A percentile compares a stretch with the other conserved stretches of the same genome.
Evolutionary conservation across 2,888 invertebrate species (phyloP).

Genomic region (Apeira syringaria): DNA sequence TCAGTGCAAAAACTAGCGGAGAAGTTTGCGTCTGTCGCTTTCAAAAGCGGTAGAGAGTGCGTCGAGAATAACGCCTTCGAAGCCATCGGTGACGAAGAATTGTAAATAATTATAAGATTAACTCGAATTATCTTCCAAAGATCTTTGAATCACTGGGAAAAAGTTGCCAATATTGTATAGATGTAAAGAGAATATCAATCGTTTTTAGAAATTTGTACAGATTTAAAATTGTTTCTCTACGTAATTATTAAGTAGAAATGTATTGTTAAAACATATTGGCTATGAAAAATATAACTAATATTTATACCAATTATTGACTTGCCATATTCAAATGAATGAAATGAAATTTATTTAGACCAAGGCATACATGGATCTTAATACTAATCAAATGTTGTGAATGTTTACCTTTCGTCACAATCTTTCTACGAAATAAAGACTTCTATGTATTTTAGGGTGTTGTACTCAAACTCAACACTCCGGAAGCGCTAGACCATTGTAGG

Average conservation of each 20-base stretch:
- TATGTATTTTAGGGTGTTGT: constrained; percentile 1
- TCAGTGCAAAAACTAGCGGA: constrained; percentile 90
- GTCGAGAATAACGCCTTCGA: constrained; percentile 97
- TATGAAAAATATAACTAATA: constrained; percentile 30
- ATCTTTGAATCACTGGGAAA: constrained; percentile 36
- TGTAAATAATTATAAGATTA: constrained; percentile 45
- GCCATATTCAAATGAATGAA: constrained; percentile 20
- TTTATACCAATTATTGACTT: constrained; percentile 15
- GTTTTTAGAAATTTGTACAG: constrained; percentile 44
- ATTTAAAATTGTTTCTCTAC: constrained; percentile 18
- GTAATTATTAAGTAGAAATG: constrained; percentile 17
- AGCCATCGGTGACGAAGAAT: constrained; percentile 97
- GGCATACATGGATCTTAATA: too few relatives aligned
- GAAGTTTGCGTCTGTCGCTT: constrained; percentile 88
- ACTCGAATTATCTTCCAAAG: constrained; percentile 55
- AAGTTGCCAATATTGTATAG: constrained; percentile 62
- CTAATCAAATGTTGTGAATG: constrained; percentile 8
- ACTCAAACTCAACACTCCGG: too few relatives aligned
- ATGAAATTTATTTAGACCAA: too few relatives aligned
- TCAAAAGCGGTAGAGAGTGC: constrained; percentile 87
- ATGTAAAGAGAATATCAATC: constrained; percentile 44
- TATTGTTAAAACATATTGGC: constrained; percentile 30
- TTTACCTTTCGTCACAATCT: constrained; percentile 17
- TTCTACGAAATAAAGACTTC: constrained; percentile 2
- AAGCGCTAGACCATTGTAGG: too few relatives aligned